Percentiles rank a stretch among this genome's conserved stretches.
Evolutionary conservation across 2,888 invertebrate species (phyloP).

Genomic region (Ornithoptera priamus): DNA sequence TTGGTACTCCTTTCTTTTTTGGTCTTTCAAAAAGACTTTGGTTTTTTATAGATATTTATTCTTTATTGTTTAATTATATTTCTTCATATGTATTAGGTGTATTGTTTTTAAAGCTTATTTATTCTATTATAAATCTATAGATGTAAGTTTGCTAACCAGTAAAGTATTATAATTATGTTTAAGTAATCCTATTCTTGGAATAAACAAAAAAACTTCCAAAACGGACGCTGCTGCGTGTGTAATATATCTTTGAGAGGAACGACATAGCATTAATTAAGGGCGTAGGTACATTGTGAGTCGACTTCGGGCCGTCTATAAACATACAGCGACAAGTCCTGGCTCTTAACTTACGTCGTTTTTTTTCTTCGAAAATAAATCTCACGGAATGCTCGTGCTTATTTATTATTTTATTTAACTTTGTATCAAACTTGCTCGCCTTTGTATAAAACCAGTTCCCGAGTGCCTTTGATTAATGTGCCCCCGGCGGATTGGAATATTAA

Average conservation of each 20-base stretch:
- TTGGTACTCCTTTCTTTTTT: conserved; percentile 39
- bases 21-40: not conserved
- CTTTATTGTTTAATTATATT: conserved; percentile 48
- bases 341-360: conserved; percentile 67
- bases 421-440: conserved; percentile 67
- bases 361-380: conserved; percentile 77
- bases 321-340: conserved; percentile 68
- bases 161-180: conserved; percentile 38
- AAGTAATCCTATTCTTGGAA: conserved; percentile 33
- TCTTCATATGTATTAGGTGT: conserved; percentile 7
- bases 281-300: conserved; percentile 59
- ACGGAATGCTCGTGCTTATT: conserved; percentile 71
- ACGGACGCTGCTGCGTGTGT: conserved; percentile 48
- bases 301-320: conserved; percentile 68
- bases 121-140: conserved; percentile 11
- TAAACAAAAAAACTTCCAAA: conserved; percentile 45
- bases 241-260: conserved; percentile 60
- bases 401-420: conserved; percentile 75
- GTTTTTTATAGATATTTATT: conserved; percentile 41
- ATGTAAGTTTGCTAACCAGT: conserved; percentile 32
- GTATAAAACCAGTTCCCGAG: conserved; percentile 69
- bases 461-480: conserved; percentile 70
- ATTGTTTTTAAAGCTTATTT: conserved; percentile 24
- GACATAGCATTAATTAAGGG: conserved; percentile 69
- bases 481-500: conserved; percentile 63